Percentiles rank a stretch among this genome's conserved stretches.
Conservation (phyloP, 2,888 invertebrate species). For the Alcis repandata region DNA sequence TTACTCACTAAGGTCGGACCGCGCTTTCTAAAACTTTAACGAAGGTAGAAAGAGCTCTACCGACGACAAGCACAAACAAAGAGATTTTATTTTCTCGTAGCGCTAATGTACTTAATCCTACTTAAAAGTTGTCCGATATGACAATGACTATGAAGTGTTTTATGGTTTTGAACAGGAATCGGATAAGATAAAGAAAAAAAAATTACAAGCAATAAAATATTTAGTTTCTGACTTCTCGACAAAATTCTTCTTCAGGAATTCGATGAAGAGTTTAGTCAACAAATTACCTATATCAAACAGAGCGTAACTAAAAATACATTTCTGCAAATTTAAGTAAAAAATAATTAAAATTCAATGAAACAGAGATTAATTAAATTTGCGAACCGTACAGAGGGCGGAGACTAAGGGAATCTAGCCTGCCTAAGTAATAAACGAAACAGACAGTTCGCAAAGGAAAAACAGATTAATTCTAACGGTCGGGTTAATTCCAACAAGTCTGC, state of each 20-base stretch:
- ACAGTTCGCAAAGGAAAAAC: slow-evolving; percentile 18
- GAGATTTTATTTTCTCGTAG: slow-evolving; percentile 1
- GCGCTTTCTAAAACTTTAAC: slow-evolving; percentile 32
- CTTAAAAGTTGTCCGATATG: not conserved
- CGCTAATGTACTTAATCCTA: not conserved
- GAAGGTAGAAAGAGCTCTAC: slow-evolving; percentile 19
- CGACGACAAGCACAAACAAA: not conserved
- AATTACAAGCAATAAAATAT: no score
- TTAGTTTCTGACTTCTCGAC: no score
- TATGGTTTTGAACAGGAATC: not conserved
- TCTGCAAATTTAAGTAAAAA: no score
- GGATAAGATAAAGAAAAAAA: no score
- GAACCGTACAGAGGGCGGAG: not conserved
- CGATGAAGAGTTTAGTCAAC: no score
- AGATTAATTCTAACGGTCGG: slow-evolving; percentile 36
- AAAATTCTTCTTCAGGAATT: no score
- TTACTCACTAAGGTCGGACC: slow-evolving; percentile 26
- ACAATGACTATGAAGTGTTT: not conserved
- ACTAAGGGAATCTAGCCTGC: not conserved
- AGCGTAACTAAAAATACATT: no score
- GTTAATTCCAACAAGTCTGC: slow-evolving; percentile 44
- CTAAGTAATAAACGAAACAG: slow-evolving; percentile 15
- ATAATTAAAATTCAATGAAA: not conserved
- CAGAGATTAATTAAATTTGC: not conserved
- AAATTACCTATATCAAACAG: no score